phyloP scores from a whole-genome alignment of 92 coral and sea anemone genomes.

The Anthopleura xanthogrammica region DNA sequence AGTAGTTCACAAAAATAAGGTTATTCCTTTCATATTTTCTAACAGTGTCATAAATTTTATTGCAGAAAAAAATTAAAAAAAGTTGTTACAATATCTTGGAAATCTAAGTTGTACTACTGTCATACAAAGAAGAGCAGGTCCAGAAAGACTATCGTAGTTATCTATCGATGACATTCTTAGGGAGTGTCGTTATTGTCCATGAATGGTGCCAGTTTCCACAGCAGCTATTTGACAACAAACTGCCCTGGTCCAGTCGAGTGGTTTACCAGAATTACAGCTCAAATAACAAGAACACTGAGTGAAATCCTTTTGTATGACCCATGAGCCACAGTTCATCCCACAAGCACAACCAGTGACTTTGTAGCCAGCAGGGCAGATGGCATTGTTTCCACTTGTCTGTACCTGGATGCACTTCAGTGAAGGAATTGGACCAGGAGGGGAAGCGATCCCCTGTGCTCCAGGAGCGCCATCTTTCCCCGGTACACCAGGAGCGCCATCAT shows the following conservation, averaged over 20 bases:
- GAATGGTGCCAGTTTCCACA: background rate
- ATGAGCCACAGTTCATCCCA: slow-evolving; percentile 9
- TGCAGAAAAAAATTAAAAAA: slow-evolving; percentile 48
- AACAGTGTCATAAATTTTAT: background rate
- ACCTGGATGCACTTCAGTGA: background rate
- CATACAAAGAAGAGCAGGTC: slow-evolving; percentile 63
- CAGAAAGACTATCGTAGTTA: slow-evolving; percentile 45
- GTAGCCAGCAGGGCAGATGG: background rate
- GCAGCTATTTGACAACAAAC: background rate
- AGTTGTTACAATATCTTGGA: slow-evolving; percentile 35
- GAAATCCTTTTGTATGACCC: background rate
- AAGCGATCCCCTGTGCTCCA: background rate
- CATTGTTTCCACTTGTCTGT: background rate
- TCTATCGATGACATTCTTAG: background rate
- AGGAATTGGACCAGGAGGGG: background rate
- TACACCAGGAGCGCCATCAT: background rate
- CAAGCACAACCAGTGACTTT: slow-evolving; percentile 6
- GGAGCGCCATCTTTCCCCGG: background rate
- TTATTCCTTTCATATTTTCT: too few species aligned
- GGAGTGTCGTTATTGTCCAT: background rate
- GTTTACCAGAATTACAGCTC: slow-evolving; percentile 2
- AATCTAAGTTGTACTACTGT: slow-evolving; percentile 32
- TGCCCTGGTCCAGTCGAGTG: slow-evolving; percentile 10
- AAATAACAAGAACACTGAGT: background rate
- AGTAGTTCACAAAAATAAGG: too few species aligned